Evolutionary conservation across 2,888 invertebrate genomes (phyloP).

Genomic region (Melipona bicolor): DNA sequence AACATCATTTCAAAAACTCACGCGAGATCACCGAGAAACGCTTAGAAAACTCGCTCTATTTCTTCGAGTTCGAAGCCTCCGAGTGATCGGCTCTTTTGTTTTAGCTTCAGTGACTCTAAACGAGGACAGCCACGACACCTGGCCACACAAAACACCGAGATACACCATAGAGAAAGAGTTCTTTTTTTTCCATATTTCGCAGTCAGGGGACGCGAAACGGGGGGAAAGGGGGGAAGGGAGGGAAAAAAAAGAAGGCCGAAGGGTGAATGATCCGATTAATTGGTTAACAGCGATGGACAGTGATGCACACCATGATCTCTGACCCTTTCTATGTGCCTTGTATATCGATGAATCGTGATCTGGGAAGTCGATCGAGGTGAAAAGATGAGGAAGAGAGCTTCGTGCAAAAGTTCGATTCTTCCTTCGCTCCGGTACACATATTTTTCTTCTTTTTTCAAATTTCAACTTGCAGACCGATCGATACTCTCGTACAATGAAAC

Average conservation of each 20-base stretch:
- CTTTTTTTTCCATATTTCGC: conserved; percentile 3
- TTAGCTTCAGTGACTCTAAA: conserved; percentile 27
- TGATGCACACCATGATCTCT: conserved; percentile 12
- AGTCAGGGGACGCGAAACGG: conserved; percentile 11
- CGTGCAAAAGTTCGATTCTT: conserved; percentile 37
- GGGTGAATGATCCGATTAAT: conserved; percentile 35
- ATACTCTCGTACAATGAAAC: conserved; percentile 12
- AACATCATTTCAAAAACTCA: background rate
- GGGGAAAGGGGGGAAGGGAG: background rate
- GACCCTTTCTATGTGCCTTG: conserved; percentile 20
- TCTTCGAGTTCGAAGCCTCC: background rate
- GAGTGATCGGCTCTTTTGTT: background rate
- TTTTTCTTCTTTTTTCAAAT: background rate
- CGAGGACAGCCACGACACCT: conserved; percentile 2
- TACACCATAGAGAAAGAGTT: conserved; percentile 1
- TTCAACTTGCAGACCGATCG: conserved; percentile 35
- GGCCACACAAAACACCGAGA: conserved; percentile 11
- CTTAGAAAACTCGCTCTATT: background rate
- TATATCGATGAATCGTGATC: conserved; percentile 30
- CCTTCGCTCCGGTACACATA: conserved; percentile 14
- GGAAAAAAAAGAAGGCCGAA: background rate
- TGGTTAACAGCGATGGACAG: conserved; percentile 37
- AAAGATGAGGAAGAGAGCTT: conserved; percentile 33
- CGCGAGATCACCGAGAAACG: background rate
- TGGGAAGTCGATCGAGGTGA: conserved; percentile 22